Evolutionary conservation across 1,140 invertebrate genomes (phyloP), one percentile per base, ranked within the genome.

Genomic region (Neodiprion fabricii): DNA sequence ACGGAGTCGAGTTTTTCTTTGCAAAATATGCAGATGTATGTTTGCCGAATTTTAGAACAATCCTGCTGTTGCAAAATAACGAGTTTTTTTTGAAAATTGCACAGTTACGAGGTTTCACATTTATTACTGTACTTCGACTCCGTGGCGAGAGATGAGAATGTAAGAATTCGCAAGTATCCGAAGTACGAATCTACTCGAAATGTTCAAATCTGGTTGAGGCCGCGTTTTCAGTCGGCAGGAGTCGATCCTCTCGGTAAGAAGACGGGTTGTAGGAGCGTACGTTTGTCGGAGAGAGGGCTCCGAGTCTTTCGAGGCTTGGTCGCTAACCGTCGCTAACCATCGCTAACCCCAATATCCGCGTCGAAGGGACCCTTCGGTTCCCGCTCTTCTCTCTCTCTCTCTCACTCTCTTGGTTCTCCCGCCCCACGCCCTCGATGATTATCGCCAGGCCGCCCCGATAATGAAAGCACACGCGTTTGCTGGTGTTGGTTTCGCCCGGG

Each of bases 371-470:
- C 76, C 69, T 68, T 67, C 75, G 67, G 72, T 72, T 50, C 70
- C 23, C 71, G 70, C 47, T 28, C 28, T 21, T 73, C 69, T 23
- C 75, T 76, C 76, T 17, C 73, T 65, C 76, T 71, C 23, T 76
- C 69, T 68, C 17, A 2, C 28, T 40, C 28, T 40, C 28, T 40
- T 5, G 17, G 17, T 21, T 21, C 49, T 72, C 48, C 66, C 72
- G 73, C 78, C 79, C 73, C 73, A 75, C 65, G 68, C 78, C 72
- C 66, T 74, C 71, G 80, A 83, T 83, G 79, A 83, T 82, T 83
- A 84, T 84, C 81, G 78, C 78, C 75, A 79, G 75, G 74, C 79
- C 78, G 78, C 72, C 74, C 50, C 78, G 79, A 83, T 82, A 80
- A 84, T 81, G 80, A 82, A 81, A 81, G 79, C 80, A 79, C 73